These are phyloP conservation scores for Haliaeetus leucogaster DNA, from an alignment of 2,113 vertebrate species.

Conservation along the genomic window DNA sequence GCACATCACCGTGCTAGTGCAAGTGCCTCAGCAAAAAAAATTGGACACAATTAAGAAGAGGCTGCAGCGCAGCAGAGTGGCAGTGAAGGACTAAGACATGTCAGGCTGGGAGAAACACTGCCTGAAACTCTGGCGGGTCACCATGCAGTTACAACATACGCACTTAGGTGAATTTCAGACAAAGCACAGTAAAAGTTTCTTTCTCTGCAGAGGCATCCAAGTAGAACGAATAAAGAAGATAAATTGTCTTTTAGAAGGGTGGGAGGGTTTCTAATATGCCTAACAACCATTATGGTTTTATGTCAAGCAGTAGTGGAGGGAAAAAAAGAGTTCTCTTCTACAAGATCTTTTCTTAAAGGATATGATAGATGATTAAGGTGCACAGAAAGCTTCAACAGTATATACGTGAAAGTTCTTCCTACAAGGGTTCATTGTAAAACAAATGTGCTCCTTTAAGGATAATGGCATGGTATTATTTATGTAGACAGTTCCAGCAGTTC, in stretches of 20 bases:
- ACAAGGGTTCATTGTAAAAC: constrained; percentile 52
- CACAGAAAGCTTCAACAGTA: constrained; percentile 11
- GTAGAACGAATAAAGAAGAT: background rate
- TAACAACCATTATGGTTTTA: background rate
- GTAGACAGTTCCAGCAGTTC: constrained; percentile 57
- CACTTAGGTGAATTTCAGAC: background rate
- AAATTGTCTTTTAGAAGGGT: background rate
- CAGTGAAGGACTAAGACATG: background rate
- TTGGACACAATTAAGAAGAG: background rate
- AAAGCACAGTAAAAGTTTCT: constrained; percentile 1
- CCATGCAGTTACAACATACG: background rate
- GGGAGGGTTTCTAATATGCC: background rate
- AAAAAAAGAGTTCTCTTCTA: background rate
- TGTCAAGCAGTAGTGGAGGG: background rate
- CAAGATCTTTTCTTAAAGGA: constrained; percentile 8
- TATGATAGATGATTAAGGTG: constrained; percentile 41
- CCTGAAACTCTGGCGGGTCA: background rate
- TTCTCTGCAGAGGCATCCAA: background rate
- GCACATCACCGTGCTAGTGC: background rate
- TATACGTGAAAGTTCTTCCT: background rate
- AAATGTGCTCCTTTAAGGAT: constrained; percentile 62
- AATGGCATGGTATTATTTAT: constrained; percentile 67
- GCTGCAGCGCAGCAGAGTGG: background rate
- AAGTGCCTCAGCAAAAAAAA: background rate
- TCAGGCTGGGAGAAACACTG: background rate